Percentiles rank a stretch among this genome's conserved stretches.
Evolutionary conservation across 2,797 vertebrate genomes (phyloP).

Genomic region (Melanotaenia maccullochi): DNA sequence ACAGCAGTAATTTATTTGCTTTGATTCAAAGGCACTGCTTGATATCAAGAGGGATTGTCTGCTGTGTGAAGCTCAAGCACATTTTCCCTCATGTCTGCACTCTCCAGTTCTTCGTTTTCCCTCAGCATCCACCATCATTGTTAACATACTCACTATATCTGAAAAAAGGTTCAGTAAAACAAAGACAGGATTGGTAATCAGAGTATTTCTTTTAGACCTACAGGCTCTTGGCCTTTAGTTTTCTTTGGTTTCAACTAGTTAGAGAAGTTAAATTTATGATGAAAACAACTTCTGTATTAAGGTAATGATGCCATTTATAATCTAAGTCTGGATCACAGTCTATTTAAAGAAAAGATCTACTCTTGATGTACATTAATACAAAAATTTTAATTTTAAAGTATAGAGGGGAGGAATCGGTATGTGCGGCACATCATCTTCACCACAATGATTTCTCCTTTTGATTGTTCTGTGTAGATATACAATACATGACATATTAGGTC

Average conservation of each 20-base stretch:
- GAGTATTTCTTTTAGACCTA: slow-evolving; percentile 11
- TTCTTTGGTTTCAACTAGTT: slow-evolving; percentile 53
- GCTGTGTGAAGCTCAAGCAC: slow-evolving; percentile 41
- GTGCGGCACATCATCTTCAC: not conserved
- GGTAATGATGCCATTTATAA: slow-evolving; percentile 65
- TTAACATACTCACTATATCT: slow-evolving; percentile 43
- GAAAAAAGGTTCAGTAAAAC: slow-evolving; percentile 46
- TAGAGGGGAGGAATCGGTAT: not conserved
- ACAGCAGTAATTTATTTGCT: slow-evolving; percentile 73
- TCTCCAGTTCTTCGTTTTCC: slow-evolving; percentile 58
- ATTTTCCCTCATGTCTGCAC: slow-evolving; percentile 49
- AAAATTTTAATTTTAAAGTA: slow-evolving; percentile 10
- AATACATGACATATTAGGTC: not conserved
- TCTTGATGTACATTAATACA: slow-evolving; percentile 36
- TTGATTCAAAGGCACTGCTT: slow-evolving; percentile 69
- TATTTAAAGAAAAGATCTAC: slow-evolving; percentile 35
- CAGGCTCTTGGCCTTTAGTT: slow-evolving; percentile 39
- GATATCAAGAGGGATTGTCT: slow-evolving; percentile 67
- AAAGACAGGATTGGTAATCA: slow-evolving; percentile 32
- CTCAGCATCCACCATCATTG: slow-evolving; percentile 23
- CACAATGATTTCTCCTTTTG: not conserved
- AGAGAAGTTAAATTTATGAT: slow-evolving; percentile 52
- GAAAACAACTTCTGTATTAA: slow-evolving; percentile 47
- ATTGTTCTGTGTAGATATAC: not conserved
- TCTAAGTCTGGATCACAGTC: slow-evolving; percentile 51